These are phyloP conservation scores for Coracopsis vasa DNA, from an alignment of 2,113 vertebrate genomes.

Conservation along the genomic window DNA sequence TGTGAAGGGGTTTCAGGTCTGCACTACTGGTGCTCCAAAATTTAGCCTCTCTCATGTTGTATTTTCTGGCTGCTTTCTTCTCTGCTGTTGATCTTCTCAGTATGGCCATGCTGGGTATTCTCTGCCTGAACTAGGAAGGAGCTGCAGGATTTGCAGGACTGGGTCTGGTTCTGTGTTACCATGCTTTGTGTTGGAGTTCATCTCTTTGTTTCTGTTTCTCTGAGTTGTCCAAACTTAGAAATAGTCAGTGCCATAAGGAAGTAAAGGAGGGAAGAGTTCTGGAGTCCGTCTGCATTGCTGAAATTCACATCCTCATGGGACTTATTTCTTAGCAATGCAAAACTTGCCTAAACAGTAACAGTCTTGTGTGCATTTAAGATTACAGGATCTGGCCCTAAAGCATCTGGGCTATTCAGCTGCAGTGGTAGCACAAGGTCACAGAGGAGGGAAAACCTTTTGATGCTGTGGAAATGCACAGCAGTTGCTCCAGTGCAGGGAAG, in stretches of 20 bases:
- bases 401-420: background rate
- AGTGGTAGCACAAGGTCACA: fast-evolving
- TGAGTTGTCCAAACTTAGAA: background rate
- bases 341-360: background rate
- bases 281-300: background rate
- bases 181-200: background rate
- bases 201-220: background rate
- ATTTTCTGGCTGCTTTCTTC: background rate
- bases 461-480: background rate
- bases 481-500: fast-evolving
- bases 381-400: background rate
- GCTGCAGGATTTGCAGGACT: background rate
- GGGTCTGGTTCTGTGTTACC: background rate
- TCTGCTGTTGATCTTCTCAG: background rate
- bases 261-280: background rate
- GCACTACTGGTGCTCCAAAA: background rate
- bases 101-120: background rate
- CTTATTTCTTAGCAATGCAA: background rate
- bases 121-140: background rate
- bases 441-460: background rate
- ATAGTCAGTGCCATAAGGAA: background rate
- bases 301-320: background rate
- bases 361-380: background rate
- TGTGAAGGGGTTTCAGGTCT: background rate
- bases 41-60: background rate